Conservation (phyloP, 2,113 vertebrate genomes). For the Laterallus jamaicensis region DNA sequence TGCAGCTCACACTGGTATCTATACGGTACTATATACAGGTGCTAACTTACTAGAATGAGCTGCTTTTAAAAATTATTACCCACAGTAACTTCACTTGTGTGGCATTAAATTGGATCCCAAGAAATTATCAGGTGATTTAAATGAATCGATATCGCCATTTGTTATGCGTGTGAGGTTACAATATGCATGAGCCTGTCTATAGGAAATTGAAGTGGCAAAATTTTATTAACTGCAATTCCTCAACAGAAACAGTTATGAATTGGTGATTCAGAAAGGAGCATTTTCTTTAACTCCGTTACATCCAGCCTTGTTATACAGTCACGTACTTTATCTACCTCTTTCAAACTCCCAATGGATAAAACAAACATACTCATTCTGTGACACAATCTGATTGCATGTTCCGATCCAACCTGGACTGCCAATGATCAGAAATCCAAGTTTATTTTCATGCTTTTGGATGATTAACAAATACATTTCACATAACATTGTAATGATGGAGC, state of each 20-base stretch:
- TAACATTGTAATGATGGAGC: not conserved
- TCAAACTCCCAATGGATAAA: not conserved
- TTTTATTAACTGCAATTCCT: not conserved
- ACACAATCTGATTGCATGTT: not conserved
- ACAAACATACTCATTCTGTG: not conserved
- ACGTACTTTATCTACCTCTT: not conserved
- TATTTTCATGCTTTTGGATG: not conserved
- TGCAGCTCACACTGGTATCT: not conserved
- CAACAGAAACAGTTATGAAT: not conserved
- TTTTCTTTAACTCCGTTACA: not conserved
- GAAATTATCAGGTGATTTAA: not conserved
- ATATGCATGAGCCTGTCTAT: not conserved
- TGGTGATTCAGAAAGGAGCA: not conserved
- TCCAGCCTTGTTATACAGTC: not conserved
- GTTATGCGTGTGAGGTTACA: not conserved
- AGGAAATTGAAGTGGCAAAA: not conserved
- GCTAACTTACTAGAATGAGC: not conserved
- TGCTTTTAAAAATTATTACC: not conserved
- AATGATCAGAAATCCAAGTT: not conserved
- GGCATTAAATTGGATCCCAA: not conserved
- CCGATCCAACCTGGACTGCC: not conserved
- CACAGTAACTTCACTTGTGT: not conserved
- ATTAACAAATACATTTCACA: not conserved
- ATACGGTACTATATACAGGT: not conserved
- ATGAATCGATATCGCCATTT: not conserved